A percentile compares a stretch with the other conserved stretches of the same genome.
Conservation (phyloP, 2,888 invertebrate species). For the Alloscopus bannaensis region DNA sequence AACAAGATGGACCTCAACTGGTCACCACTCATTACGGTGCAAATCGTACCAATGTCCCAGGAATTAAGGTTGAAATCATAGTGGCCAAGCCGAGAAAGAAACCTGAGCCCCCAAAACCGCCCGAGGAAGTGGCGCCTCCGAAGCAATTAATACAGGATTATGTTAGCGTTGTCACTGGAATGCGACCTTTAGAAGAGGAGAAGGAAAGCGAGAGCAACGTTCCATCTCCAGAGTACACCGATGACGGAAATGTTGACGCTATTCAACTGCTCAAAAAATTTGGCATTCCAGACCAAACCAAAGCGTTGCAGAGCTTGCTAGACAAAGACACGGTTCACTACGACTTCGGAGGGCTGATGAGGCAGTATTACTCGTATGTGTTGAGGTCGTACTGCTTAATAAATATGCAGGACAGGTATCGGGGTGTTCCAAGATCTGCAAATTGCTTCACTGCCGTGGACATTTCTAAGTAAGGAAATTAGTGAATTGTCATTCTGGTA, state of each 20-base stretch:
- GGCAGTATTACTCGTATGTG: slow-evolving; percentile 66
- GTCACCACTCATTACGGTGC: background rate
- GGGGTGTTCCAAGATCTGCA: slow-evolving; percentile 41
- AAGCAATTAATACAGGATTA: too few relatives aligned
- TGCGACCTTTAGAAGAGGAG: background rate
- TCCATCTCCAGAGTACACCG: slow-evolving; percentile 11
- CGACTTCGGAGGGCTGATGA: slow-evolving; percentile 67
- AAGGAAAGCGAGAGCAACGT: slow-evolving; percentile 8
- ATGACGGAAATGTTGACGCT: slow-evolving; percentile 24
- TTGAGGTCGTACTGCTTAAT: slow-evolving; percentile 56
- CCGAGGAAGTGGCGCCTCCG: background rate
- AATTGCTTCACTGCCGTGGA: slow-evolving; percentile 62
- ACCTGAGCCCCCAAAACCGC: background rate
- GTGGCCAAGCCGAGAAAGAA: background rate
- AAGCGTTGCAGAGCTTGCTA: slow-evolving; percentile 34
- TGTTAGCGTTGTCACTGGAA: too few relatives aligned
- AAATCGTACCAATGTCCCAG: background rate
- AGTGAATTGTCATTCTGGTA: slow-evolving; percentile 17
- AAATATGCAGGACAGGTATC: slow-evolving; percentile 68
- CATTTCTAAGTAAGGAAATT: slow-evolving; percentile 46
- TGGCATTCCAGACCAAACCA: slow-evolving; percentile 57
- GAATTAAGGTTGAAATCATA: slow-evolving; percentile 9
- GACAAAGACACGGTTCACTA: slow-evolving; percentile 55
- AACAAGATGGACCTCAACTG: background rate
- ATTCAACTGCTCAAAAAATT: slow-evolving; percentile 51